Evolutionary conservation across 2,113 vertebrate species (phyloP).

Genomic region (Harpagus bidentatus): DNA sequence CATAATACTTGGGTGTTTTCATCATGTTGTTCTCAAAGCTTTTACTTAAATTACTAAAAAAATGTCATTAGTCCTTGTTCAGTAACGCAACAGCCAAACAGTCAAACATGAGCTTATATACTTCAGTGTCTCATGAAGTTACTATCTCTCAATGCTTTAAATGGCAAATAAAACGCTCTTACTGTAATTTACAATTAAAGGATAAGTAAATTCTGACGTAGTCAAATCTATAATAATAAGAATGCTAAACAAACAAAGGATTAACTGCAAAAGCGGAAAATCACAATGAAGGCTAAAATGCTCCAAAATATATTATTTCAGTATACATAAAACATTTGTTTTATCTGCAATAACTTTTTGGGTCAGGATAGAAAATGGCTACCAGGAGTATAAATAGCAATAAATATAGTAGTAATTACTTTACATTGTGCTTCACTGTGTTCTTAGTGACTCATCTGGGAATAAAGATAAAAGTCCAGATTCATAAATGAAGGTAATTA

Average conservation of each 20-base stretch:
- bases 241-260: not conserved
- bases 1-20: not conserved
- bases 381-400: constrained; percentile 49
- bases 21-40: not conserved
- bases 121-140: not conserved
- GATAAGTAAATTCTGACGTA: not conserved
- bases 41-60: not conserved
- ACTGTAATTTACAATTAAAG: not conserved
- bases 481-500: constrained; percentile 68
- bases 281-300: not conserved
- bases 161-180: not conserved
- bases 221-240: not conserved
- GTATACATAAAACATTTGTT: constrained; percentile 18
- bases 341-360: constrained; percentile 57
- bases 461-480: constrained; percentile 65
- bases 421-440: constrained; percentile 44
- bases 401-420: constrained; percentile 61
- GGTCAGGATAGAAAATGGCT: constrained; percentile 51
- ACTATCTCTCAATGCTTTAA: not conserved
- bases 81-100: not conserved
- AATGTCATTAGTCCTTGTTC: not conserved
- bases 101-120: not conserved
- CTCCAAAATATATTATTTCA: constrained; percentile 22
- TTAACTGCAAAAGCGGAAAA: not conserved
- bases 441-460: constrained; percentile 49